These are phyloP conservation scores for Lampropteryx suffumata DNA, from an alignment of 2,888 invertebrate genomes.

Conservation along the genomic window DNA sequence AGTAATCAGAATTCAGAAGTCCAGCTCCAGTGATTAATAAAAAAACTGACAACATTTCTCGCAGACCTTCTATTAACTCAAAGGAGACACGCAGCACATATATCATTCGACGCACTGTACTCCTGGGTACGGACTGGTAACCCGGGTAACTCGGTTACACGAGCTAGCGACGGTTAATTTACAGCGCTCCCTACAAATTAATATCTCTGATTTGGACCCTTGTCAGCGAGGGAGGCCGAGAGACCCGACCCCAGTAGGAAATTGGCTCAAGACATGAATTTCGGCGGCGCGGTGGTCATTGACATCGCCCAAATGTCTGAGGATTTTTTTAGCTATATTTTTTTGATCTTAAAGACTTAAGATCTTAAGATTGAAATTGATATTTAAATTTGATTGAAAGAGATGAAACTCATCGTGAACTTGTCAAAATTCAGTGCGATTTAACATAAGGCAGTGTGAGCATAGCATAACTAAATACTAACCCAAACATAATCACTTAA, in stretches of 20 bases:
- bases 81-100: slow-evolving; percentile 23
- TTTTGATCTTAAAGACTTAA: too few relatives aligned
- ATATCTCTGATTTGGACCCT: slow-evolving; percentile 81
- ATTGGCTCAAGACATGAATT: slow-evolving; percentile 37
- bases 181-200: slow-evolving; percentile 77
- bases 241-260: slow-evolving; percentile 42
- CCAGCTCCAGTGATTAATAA: too few relatives aligned
- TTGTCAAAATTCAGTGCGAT: too few relatives aligned
- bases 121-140: slow-evolving; percentile 14
- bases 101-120: slow-evolving; percentile 28
- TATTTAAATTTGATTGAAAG: too few relatives aligned
- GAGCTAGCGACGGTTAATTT: slow-evolving; percentile 72
- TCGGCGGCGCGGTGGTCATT: slow-evolving; percentile 15
- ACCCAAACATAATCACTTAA: too few relatives aligned
- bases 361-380: too few relatives aligned
- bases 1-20: too few relatives aligned
- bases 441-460: too few relatives aligned
- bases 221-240: slow-evolving; percentile 61
- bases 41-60: not conserved
- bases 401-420: too few relatives aligned
- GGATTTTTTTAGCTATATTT: too few relatives aligned
- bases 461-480: too few relatives aligned
- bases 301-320: not conserved
- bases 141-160: slow-evolving; percentile 66
- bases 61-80: slow-evolving; percentile 7